These are phyloP conservation scores for Rhinoderma darwinii DNA, from an alignment of 2,113 vertebrate genomes.

Conservation along the genomic window DNA sequence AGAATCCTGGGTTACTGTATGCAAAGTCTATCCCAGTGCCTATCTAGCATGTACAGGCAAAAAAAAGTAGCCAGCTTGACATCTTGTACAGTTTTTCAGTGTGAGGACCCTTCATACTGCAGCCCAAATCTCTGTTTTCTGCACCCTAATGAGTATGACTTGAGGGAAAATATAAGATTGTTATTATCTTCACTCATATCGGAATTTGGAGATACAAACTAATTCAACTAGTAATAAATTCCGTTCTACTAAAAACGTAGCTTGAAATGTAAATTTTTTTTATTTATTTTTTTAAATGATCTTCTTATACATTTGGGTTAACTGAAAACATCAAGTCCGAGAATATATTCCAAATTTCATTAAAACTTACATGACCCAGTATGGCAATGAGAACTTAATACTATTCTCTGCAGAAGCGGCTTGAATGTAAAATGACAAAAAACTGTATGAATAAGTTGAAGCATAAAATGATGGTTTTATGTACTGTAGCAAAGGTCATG, in stretches of 20 bases:
- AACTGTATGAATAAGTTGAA: constrained; percentile 42
- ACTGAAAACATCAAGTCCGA: neutral
- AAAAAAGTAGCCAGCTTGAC: too few species aligned
- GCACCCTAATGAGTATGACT: neutral
- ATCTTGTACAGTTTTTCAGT: too few species aligned
- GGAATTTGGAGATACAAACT: neutral
- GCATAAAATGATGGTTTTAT: constrained; percentile 40
- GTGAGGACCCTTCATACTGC: neutral
- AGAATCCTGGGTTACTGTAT: too few species aligned
- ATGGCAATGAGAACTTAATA: constrained; percentile 10
- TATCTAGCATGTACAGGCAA: too few species aligned
- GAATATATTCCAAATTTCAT: neutral
- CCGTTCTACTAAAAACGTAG: neutral
- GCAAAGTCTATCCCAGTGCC: too few species aligned
- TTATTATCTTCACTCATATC: neutral
- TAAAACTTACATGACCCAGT: constrained; percentile 22
- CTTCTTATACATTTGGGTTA: neutral
- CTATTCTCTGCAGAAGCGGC: constrained; percentile 22
- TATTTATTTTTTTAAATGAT: neutral
- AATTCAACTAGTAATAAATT: neutral
- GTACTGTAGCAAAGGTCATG: constrained; percentile 47
- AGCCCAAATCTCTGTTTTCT: neutral
- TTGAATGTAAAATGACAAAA: constrained; percentile 42
- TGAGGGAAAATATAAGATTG: neutral
- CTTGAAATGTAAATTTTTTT: neutral